Conservation (phyloP, 2,113 vertebrate genomes). For the Cynocephalus volans region DNA sequence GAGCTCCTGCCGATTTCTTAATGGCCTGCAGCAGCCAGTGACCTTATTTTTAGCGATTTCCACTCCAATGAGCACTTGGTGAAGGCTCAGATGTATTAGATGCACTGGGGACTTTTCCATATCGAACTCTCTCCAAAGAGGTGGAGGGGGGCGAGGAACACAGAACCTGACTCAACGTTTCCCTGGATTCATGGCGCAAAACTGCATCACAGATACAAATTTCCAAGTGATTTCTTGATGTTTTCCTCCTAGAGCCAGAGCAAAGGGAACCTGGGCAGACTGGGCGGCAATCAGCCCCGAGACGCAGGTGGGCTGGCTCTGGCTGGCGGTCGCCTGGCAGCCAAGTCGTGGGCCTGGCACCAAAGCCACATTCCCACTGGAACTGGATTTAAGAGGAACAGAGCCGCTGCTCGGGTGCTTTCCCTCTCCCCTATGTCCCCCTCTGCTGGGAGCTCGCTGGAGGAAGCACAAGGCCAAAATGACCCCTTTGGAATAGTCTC, state of each 20-base stretch:
- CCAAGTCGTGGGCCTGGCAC: not conserved
- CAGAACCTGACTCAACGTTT: rapidly evolving
- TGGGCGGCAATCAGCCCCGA: rapidly evolving
- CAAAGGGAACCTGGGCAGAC: not conserved
- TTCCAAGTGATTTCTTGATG: not conserved
- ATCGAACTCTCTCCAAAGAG: not conserved
- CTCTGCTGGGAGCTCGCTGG: not conserved
- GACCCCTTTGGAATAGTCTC: not conserved
- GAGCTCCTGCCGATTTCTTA: not conserved
- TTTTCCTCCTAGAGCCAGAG: not conserved
- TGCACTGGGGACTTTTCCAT: not conserved
- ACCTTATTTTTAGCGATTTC: constrained; percentile 74
- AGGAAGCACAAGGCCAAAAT: not conserved
- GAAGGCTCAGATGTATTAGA: not conserved
- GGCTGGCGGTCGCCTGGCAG: not conserved
- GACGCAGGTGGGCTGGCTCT: not conserved
- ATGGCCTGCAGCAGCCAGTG: constrained; percentile 22
- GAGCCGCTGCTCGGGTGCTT: rapidly evolving
- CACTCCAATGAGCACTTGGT: constrained; percentile 35
- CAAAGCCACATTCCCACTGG: not conserved
- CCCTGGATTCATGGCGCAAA: rapidly evolving
- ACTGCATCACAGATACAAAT: rapidly evolving
- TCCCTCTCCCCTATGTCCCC: rapidly evolving
- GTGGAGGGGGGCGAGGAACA: not conserved
- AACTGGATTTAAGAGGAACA: not conserved